phyloP scores from a whole-genome alignment of 2,888 invertebrate species.

The Apantesis nais region DNA sequence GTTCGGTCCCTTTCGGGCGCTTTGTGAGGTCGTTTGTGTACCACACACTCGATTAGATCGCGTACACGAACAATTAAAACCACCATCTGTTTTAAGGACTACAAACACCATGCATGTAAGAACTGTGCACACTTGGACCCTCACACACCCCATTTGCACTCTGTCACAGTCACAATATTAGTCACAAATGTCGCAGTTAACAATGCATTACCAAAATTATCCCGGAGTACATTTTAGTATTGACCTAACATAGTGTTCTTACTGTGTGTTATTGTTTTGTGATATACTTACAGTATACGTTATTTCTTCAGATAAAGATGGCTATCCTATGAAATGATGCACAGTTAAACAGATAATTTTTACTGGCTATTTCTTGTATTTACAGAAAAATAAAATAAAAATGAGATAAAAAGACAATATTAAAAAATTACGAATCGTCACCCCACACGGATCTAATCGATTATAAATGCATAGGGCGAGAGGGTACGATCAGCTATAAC shows the following conservation, averaged over 20 bases:
- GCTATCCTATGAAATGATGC: slow-evolving; percentile 91
- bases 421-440: slow-evolving; percentile 48
- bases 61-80: slow-evolving; percentile 63
- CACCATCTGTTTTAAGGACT: slow-evolving; percentile 76
- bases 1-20: slow-evolving; percentile 2
- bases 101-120: slow-evolving; percentile 79
- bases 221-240: slow-evolving; percentile 70
- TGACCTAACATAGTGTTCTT: slow-evolving; percentile 83
- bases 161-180: slow-evolving; percentile 53
- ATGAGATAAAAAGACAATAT: slow-evolving; percentile 60
- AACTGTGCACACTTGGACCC: slow-evolving; percentile 68
- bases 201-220: slow-evolving; percentile 65
- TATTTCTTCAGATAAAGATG: slow-evolving; percentile 87
- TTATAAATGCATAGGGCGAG: slow-evolving; percentile 15
- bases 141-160: slow-evolving; percentile 55
- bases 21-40: slow-evolving; percentile 59
- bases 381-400: slow-evolving; percentile 75
- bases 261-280: slow-evolving; percentile 85
- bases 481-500: slow-evolving; percentile 36
- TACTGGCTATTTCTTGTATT: slow-evolving; percentile 86
- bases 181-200: slow-evolving; percentile 67
- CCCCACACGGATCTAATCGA: slow-evolving; percentile 34
- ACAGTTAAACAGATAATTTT: slow-evolving; percentile 92
- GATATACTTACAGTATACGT: slow-evolving; percentile 86
- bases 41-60: slow-evolving; percentile 61